Percentiles rank a stretch among this genome's conserved stretches.
These are phyloP conservation scores for Phyllostomus hastatus DNA, from an alignment of 2,113 vertebrate species.

Conservation along the genomic window DNA sequence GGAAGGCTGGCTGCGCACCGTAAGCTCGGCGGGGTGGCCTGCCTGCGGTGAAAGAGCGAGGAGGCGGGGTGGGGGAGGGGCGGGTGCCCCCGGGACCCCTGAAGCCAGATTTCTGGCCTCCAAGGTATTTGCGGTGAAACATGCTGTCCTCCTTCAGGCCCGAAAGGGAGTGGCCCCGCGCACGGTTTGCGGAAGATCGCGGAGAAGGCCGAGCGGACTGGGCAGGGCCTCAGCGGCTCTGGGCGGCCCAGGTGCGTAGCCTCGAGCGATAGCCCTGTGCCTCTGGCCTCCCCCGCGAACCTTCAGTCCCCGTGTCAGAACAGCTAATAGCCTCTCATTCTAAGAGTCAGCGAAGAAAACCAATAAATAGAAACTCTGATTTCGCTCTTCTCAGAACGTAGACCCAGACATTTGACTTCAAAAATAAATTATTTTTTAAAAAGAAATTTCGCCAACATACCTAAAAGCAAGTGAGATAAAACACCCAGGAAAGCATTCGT, in stretches of 20 bases:
- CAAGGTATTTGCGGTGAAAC: neutral
- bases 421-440: neutral
- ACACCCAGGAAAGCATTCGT: neutral
- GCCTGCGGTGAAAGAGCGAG: neutral
- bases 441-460: neutral
- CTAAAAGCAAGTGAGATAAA: neutral
- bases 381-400: neutral
- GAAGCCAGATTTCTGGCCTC: neutral
- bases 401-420: neutral
- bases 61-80: too few relatives aligned
- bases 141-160: conserved; percentile 31
- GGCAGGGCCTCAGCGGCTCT: neutral
- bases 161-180: neutral
- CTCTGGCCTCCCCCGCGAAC: neutral
- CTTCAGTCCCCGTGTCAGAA: neutral
- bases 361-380: neutral
- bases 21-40: neutral
- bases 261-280: rapidly evolving
- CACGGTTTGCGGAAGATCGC: conserved; percentile 63
- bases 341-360: neutral
- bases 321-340: neutral
- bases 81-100: neutral
- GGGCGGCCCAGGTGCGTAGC: conserved; percentile 66
- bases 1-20: neutral
- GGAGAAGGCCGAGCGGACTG: conserved; percentile 61